Evolutionary conservation across 2,113 vertebrate genomes (phyloP), one percentile per base, ranked within the genome.

Genomic region (Muntiacus reevesi): DNA sequence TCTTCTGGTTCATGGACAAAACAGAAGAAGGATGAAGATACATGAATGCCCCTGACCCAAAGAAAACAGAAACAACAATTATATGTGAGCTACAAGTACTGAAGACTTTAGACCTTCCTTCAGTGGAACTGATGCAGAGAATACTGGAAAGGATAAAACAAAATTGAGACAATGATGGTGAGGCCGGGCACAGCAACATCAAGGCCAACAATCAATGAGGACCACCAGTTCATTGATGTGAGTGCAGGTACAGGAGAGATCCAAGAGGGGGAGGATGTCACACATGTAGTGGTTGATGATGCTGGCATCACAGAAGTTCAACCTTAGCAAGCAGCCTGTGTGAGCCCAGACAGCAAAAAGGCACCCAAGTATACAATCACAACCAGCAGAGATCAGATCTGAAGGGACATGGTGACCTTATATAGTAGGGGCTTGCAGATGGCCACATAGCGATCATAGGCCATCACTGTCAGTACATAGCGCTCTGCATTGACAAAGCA

Each of bases 21-120:
- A n/a, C 52, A 36, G 95, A 62, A 27, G 83, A 96, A 54, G 97
- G 93, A 54, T 91, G 87, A 28, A 95, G 55, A 52, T 96, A 95
- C 93, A 91, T 94, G 50, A 95, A 95, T 60, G 87, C 76, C n/a
- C 93, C 87, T 28, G 95, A 93, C 5, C 81, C 90, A 82, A 97
- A 97, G 89, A 96, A 96, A 87, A 97, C 17, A 87, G 28, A 93
- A 64, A 33, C 30, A 64, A 33, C 60, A 64, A 33, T 64, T 33
- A 93, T 54, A 59, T 95, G 96, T n/a, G 91, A 93, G 25, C 59
- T 87, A 30, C 81, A 90, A 52, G 89, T 92, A 36, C 74, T 90
- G 67, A 94, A 94, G 21, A n/a, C 89, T 89, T 96, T 92, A 40
- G 50, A 78, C 5, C 89, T 92, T 11, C 85, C 85, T 43, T 89